phyloP scores from a whole-genome alignment of 2,113 vertebrate genomes.

The Oreochromis tanganicae region DNA sequence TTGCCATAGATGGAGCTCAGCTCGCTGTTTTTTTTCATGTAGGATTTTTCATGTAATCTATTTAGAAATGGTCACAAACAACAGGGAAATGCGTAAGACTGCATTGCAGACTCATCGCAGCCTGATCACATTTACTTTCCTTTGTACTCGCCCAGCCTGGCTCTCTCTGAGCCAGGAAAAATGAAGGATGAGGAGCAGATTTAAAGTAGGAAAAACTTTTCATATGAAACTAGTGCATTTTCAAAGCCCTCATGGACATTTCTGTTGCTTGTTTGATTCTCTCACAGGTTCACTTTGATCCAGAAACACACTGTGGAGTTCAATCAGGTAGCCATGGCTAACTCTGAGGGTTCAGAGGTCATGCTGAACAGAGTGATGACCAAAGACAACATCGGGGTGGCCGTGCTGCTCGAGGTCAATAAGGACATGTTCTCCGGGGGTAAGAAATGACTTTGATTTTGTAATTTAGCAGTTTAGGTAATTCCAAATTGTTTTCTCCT shows the following conservation, averaged over 20 bases:
- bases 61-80: neutral
- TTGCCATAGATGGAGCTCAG: neutral
- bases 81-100: neutral
- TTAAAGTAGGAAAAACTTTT: neutral
- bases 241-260: neutral
- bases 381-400: constrained; percentile 98
- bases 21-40: neutral
- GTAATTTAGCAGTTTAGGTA: neutral
- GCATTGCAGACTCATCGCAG: neutral
- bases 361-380: constrained; percentile 99
- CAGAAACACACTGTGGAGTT: constrained; percentile 99
- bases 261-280: neutral
- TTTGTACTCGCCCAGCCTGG: accelerated
- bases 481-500: neutral
- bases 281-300: constrained; percentile 86
- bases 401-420: constrained; percentile 91
- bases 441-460: constrained; percentile 34
- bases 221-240: neutral
- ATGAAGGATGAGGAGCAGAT: accelerated
- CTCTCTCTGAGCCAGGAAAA: neutral
- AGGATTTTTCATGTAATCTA: neutral
- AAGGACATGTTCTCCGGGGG: constrained; percentile 86
- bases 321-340: constrained; percentile 99
- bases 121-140: too few species aligned
- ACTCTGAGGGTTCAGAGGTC: constrained; percentile 96